A percentile compares a stretch with the other conserved stretches of the same genome.
Conservation (phyloP, 2,113 vertebrate species). For the Neotoma lepida region DNA sequence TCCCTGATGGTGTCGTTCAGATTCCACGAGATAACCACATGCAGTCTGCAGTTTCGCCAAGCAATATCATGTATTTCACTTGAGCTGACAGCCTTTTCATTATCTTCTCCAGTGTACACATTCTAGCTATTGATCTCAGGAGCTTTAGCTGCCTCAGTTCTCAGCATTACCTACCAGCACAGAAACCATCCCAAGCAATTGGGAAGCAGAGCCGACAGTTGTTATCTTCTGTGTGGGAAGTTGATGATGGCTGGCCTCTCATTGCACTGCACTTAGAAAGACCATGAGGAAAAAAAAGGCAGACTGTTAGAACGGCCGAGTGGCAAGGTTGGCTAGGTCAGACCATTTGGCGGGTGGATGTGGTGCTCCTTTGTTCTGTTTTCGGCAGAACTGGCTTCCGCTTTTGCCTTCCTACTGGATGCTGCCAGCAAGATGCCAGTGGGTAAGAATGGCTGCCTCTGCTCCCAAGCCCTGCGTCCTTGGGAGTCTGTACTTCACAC, state of each 20-base stretch:
- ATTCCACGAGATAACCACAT: background rate
- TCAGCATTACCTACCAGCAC: background rate
- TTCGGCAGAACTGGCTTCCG: background rate
- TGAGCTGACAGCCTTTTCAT: background rate
- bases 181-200: background rate
- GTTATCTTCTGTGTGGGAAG: background rate
- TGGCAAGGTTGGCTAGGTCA: background rate
- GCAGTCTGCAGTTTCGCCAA: background rate
- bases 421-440: background rate
- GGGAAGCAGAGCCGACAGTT: background rate
- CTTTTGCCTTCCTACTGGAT: background rate
- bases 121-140: background rate
- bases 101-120: background rate
- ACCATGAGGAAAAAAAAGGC: background rate
- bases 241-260: background rate
- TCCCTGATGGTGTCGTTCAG: background rate
- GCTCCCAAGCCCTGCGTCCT: background rate
- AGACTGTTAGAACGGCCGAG: background rate
- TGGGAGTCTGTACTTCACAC: background rate
- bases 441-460: background rate
- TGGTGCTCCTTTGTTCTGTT: background rate
- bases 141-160: background rate
- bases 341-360: background rate
- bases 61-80: background rate
- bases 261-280: background rate